Conservation (phyloP, 2,888 invertebrate species). For the Allygus modestus region DNA sequence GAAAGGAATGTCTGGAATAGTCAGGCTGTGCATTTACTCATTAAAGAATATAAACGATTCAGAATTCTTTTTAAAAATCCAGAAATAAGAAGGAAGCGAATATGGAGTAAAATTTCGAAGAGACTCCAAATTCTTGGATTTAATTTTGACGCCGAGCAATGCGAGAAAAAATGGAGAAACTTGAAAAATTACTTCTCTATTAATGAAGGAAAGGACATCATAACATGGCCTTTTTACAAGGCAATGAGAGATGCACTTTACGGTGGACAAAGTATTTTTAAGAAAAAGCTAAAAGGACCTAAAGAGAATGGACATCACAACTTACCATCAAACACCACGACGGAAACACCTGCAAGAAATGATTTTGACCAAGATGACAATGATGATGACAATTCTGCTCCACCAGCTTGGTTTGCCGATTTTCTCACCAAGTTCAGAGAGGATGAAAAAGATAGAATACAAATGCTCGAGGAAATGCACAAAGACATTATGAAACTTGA, state of each 20-base stretch:
- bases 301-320: background rate
- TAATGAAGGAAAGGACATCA: background rate
- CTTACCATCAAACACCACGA: background rate
- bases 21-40: constrained; percentile 35
- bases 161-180: constrained; percentile 42
- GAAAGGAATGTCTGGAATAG: constrained; percentile 28
- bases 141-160: constrained; percentile 5
- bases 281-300: background rate
- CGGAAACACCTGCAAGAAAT: background rate
- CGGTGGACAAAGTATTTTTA: background rate
- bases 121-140: background rate
- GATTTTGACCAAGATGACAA: background rate
- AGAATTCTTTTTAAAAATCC: background rate
- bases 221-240: constrained; percentile 20
- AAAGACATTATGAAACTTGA: constrained; percentile 20
- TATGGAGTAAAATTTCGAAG: background rate
- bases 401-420: constrained; percentile 5
- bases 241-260: constrained; percentile 5
- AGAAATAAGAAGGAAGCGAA: background rate
- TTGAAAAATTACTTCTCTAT: background rate
- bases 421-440: constrained; percentile 10
- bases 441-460: constrained; percentile 17
- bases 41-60: constrained; percentile 11
- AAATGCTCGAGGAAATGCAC: constrained; percentile 48
- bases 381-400: background rate